These are phyloP conservation scores for Callocephalon fimbriatum DNA, from an alignment of 2,113 vertebrate genomes.

Conservation along the genomic window DNA sequence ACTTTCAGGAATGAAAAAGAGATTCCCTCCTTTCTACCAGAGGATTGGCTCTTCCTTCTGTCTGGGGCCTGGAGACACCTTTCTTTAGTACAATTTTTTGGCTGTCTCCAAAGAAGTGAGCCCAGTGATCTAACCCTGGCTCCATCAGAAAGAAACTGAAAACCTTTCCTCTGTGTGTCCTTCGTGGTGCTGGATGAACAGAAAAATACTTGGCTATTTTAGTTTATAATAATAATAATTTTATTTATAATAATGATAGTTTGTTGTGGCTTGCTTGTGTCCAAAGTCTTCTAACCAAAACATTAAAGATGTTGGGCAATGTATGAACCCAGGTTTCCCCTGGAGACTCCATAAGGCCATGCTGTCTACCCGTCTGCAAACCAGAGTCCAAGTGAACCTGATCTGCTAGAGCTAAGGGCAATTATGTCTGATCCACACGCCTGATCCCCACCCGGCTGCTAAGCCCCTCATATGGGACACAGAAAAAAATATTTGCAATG, in stretches of 20 bases:
- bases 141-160: background rate
- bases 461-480: fast-evolving
- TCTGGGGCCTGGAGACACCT: background rate
- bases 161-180: background rate
- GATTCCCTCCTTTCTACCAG: background rate
- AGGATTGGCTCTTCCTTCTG: background rate
- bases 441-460: background rate
- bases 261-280: background rate
- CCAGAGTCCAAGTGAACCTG: background rate
- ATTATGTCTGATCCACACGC: background rate
- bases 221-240: background rate
- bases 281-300: background rate
- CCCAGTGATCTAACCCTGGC: background rate
- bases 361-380: background rate
- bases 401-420: background rate
- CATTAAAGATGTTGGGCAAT: background rate
- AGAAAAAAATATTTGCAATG: background rate
- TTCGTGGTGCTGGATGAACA: background rate
- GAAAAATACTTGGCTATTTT: background rate
- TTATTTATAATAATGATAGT: background rate
- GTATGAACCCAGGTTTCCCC: background rate
- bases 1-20: conserved; percentile 9
- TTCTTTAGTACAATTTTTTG: background rate
- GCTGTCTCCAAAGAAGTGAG: background rate
- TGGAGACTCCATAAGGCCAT: background rate